Evolutionary conservation across 2,797 vertebrate species (phyloP).

Genomic region (Peromyscus aztecus): DNA sequence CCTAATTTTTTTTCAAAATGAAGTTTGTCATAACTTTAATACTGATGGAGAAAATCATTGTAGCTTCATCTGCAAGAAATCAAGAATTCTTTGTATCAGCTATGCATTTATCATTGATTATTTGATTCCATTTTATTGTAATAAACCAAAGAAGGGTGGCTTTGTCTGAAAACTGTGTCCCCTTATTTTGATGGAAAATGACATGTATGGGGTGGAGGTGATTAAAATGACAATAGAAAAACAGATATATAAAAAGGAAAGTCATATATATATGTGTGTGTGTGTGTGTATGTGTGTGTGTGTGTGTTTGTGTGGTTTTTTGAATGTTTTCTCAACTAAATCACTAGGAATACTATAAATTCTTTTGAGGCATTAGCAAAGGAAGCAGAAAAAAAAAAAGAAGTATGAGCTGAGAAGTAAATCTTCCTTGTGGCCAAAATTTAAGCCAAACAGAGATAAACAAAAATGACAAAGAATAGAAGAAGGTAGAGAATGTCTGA

Average conservation of each 20-base stretch:
- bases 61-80: too few species aligned
- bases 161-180: not conserved
- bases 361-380: not conserved
- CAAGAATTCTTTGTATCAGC: not conserved
- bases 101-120: not conserved
- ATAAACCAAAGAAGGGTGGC: not conserved
- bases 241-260: not conserved
- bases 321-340: not conserved
- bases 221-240: not conserved
- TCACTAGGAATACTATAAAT: not conserved
- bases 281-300: too few species aligned
- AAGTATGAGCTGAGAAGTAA: not conserved
- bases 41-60: not conserved
- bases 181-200: not conserved
- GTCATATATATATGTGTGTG: too few species aligned
- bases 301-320: not conserved
- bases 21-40: not conserved
- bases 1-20: not conserved
- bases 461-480: not conserved
- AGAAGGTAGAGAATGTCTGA: not conserved
- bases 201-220: accelerated
- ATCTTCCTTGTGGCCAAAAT: not conserved
- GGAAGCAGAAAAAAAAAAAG: not conserved
- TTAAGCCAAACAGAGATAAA: not conserved
- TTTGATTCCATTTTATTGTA: not conserved